Evolutionary conservation across 1,140 invertebrate genomes (phyloP).

Genomic region (Ericerus pela): DNA sequence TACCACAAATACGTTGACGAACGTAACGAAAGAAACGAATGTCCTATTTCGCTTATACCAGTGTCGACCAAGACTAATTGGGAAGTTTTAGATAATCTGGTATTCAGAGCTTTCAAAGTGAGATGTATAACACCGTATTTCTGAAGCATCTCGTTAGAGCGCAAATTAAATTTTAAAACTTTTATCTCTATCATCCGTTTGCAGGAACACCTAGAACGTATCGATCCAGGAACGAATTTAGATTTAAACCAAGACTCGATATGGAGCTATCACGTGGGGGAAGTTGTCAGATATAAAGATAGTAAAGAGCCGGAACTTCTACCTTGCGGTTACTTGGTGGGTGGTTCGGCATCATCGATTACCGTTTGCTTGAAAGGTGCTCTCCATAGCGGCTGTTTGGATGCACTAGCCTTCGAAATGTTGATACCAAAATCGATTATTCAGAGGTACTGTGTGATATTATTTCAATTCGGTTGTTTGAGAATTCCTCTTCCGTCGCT

Average conservation of each 20-base stretch:
- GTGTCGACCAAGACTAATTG: constrained; percentile 87
- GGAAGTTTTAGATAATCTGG: constrained; percentile 81
- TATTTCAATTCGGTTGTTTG: too few species aligned
- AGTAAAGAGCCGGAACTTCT: constrained; percentile 63
- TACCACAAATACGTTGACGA: constrained; percentile 55
- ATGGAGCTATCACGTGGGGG: constrained; percentile 80
- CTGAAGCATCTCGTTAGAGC: neutral
- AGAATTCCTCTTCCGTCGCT: neutral
- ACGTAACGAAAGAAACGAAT: constrained; percentile 41
- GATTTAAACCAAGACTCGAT: constrained; percentile 80
- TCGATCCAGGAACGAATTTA: constrained; percentile 82
- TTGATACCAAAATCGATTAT: constrained; percentile 92
- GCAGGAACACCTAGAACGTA: constrained; percentile 73
- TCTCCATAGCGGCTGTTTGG: constrained; percentile 72
- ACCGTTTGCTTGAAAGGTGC: constrained; percentile 48
- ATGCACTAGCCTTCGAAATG: constrained; percentile 87
- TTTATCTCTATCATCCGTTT: constrained; percentile 17
- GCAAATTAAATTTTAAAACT: neutral
- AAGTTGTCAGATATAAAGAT: constrained; percentile 55
- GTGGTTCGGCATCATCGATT: constrained; percentile 44
- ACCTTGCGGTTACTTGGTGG: constrained; percentile 84
- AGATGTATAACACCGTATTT: constrained; percentile 1
- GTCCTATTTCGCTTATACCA: constrained; percentile 69
- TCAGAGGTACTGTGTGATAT: constrained; percentile 56
- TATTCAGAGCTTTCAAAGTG: constrained; percentile 78